phyloP scores from a whole-genome alignment of 2,113 vertebrate species.

The Chunga burmeisteri region DNA sequence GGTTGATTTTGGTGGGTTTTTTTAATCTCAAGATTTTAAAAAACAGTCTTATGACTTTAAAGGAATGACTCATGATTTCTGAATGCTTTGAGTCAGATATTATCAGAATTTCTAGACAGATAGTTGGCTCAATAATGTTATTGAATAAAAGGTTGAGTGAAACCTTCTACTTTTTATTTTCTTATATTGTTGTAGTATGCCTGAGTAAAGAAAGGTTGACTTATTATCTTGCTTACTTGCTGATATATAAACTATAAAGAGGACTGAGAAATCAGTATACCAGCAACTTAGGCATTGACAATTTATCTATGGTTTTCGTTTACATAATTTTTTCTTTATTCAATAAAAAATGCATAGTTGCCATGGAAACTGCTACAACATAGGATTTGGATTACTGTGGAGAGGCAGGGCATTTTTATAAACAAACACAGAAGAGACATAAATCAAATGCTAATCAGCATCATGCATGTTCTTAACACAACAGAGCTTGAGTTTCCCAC shows the following conservation, averaged over 20 bases:
- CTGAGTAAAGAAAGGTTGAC: neutral
- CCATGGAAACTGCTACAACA: conserved; percentile 34
- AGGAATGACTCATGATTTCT: neutral
- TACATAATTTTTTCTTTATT: conserved; percentile 18
- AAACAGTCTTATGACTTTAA: neutral
- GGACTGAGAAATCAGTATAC: neutral
- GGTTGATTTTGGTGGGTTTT: fast-evolving
- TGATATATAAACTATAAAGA: neutral
- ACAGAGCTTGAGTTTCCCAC: neutral
- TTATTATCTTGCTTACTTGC: neutral
- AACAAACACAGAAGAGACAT: conserved; percentile 11
- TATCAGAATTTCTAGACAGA: neutral
- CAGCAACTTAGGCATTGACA: conserved; percentile 39
- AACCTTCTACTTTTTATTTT: neutral
- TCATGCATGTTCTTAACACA: neutral
- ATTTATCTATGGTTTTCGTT: conserved; percentile 45
- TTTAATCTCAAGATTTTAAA: neutral
- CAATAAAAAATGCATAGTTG: conserved; percentile 41
- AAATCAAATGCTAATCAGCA: neutral
- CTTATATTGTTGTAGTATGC: neutral
- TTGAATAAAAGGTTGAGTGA: neutral
- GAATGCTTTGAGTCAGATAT: neutral
- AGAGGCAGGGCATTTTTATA: neutral
- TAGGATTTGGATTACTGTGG: neutral
- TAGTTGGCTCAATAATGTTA: neutral